Evolutionary conservation across 2,888 invertebrate genomes (phyloP), one percentile per base, ranked within the genome.

Genomic region (Pachymerium ferrugineum): DNA sequence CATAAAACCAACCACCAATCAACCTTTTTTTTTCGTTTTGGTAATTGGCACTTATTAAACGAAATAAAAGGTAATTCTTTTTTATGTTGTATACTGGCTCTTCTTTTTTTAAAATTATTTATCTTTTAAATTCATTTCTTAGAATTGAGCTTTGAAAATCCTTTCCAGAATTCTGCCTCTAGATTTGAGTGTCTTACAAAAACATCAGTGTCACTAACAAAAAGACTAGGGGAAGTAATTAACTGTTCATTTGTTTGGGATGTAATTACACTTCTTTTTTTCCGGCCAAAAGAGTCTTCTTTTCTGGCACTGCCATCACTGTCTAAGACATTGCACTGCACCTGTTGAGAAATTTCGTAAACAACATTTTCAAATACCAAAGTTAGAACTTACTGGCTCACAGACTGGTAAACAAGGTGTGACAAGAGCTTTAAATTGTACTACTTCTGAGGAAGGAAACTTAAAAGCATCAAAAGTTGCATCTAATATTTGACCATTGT

Each of bases 381-480:
- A 42, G 42, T 14, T 16, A 67, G 4, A 28, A 12, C 75, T 74
- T 76, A 94, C 93, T 8, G 95, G 94, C 81, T 94, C 93, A 83
- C 95, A 96, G 62, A 89, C 88, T 28, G 94, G 94, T 90, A 96
- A 91, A 83, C 95, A 95, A 0, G 95, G 95, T 1, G 94, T 94
- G 42, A 96, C 94, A 80, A 95, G 83, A n/a, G 95, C 95, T 77
- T 94, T 89, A 89, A 96, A 96, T 82, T 95, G 95, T 1, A 96
- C 95, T 68, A 94, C 91, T 82, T 95, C 94, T 14, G 94, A 94
- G 71, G 94, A 94, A 62, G 95, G 95, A 86, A 96, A 96, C 83
- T 96, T 95, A 88, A 96, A 96, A 38, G 95, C 95, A 83, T 95
- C 95, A 85, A 96, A 95, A 84, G 93, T 91, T 73, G 94, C 94